Conservation (phyloP, 2,797 vertebrate species). For the Acipenser ruthenus region DNA sequence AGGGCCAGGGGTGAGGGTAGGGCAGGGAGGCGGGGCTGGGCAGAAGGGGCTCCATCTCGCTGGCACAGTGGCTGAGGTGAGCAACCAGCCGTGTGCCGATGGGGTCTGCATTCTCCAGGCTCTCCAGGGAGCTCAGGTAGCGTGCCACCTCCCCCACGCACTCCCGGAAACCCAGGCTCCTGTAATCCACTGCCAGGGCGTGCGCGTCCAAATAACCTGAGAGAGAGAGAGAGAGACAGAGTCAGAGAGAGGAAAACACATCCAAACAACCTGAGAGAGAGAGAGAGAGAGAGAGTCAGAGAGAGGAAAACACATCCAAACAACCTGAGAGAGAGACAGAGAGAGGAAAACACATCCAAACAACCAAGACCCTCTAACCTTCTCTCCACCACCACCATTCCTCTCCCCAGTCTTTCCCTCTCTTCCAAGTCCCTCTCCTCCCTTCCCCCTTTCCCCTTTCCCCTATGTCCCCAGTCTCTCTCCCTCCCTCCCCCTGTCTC, state of each 20-base stretch:
- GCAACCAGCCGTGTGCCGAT: conserved; percentile 84
- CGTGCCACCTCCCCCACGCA: conserved; percentile 87
- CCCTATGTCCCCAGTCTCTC: too few species aligned
- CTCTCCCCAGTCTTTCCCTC: too few species aligned
- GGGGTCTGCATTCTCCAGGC: conserved; percentile 71
- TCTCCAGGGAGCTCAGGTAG: conserved; percentile 79
- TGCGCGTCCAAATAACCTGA: conserved; percentile 84
- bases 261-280: too few species aligned
- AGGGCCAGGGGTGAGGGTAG: conserved; percentile 69
- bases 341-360: too few species aligned
- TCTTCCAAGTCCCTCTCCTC: too few species aligned
- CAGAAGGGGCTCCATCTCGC: conserved; percentile 77
- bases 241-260: background rate
- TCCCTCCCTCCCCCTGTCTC: too few species aligned
- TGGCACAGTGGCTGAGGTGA: conserved; percentile 82
- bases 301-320: too few species aligned
- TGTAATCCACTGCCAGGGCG: conserved; percentile 82
- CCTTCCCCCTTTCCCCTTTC: too few species aligned
- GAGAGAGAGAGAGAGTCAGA: too few species aligned
- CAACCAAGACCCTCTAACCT: background rate
- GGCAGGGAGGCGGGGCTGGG: conserved; percentile 54
- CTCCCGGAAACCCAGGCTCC: conserved; percentile 85
- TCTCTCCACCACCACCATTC: too few species aligned
- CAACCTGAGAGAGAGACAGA: too few species aligned
- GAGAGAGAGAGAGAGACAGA: conserved; percentile 15